phyloP scores from a whole-genome alignment of 2,797 vertebrate species.

The Lagorchestes hirsutus region DNA sequence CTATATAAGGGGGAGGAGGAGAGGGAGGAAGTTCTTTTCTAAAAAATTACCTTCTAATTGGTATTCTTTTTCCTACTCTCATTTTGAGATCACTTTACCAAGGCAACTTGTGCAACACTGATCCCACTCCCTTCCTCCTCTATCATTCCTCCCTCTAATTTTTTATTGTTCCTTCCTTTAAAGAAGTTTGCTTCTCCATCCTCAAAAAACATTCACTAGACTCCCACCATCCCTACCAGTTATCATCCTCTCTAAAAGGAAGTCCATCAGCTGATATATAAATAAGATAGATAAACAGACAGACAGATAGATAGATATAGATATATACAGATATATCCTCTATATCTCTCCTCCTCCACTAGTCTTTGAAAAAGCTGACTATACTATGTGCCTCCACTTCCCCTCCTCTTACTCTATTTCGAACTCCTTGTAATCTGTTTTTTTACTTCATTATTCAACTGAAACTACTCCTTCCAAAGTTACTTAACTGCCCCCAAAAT shows the following conservation, averaged over 20 bases:
- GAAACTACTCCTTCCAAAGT: background rate
- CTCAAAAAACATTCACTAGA: background rate
- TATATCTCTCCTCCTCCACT: background rate
- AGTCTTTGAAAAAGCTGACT: background rate
- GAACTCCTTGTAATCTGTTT: background rate
- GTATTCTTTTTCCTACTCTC: background rate
- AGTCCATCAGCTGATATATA: no score
- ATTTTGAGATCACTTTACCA: background rate
- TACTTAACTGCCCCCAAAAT: background rate
- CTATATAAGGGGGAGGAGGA: background rate
- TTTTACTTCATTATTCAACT: background rate
- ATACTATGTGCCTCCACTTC: background rate
- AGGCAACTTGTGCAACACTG: background rate
- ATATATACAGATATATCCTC: background rate
- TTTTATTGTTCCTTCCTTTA: background rate
- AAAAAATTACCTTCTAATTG: background rate
- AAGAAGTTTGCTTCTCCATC: background rate
- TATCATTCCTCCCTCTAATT: no score
- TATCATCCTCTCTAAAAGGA: background rate
- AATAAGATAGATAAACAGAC: no score
- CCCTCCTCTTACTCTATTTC: background rate
- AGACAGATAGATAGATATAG: no score
- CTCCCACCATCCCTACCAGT: background rate
- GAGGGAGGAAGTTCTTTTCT: background rate
- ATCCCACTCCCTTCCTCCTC: background rate